Conservation (phyloP, 2,113 vertebrate genomes). For the Romanogobio albipinnatus region DNA sequence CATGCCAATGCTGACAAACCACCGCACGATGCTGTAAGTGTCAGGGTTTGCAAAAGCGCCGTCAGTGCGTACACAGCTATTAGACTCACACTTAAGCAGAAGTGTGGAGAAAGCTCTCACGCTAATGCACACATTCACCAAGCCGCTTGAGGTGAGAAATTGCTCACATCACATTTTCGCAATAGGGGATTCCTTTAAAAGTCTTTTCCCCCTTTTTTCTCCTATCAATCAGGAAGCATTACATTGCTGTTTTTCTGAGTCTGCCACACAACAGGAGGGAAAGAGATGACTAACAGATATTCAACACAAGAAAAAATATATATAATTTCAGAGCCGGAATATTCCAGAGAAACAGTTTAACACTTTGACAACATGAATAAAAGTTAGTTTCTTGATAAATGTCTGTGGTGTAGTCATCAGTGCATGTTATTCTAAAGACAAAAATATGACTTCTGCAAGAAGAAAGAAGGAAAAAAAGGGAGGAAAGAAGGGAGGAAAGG, state of each 20-base stretch:
- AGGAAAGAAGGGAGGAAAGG: no score
- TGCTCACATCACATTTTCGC: conserved; percentile 18
- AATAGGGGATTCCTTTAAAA: conserved; percentile 46
- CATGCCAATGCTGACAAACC: conserved; percentile 6
- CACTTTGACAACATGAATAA: background rate
- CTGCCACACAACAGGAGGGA: conserved; percentile 29
- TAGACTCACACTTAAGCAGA: conserved; percentile 42
- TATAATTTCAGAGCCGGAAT: background rate
- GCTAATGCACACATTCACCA: conserved; percentile 52
- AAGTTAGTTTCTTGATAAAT: background rate
- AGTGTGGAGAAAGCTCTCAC: conserved; percentile 32
- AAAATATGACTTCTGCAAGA: background rate
- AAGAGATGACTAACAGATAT: conserved; percentile 39
- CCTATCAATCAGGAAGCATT: conserved; percentile 46
- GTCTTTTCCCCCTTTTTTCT: conserved; percentile 18
- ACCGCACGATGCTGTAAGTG: conserved; percentile 14
- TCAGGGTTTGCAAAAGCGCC: conserved; percentile 19
- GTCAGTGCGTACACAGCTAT: conserved; percentile 40
- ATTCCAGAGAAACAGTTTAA: conserved; percentile 29
- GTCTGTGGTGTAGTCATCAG: background rate
- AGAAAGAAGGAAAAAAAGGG: no score
- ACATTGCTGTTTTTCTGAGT: conserved; percentile 22
- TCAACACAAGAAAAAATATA: conserved; percentile 21
- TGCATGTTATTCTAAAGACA: background rate
- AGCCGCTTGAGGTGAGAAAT: conserved; percentile 46